Conservation (phyloP, 2,888 invertebrate species). For the Apamea anceps region DNA sequence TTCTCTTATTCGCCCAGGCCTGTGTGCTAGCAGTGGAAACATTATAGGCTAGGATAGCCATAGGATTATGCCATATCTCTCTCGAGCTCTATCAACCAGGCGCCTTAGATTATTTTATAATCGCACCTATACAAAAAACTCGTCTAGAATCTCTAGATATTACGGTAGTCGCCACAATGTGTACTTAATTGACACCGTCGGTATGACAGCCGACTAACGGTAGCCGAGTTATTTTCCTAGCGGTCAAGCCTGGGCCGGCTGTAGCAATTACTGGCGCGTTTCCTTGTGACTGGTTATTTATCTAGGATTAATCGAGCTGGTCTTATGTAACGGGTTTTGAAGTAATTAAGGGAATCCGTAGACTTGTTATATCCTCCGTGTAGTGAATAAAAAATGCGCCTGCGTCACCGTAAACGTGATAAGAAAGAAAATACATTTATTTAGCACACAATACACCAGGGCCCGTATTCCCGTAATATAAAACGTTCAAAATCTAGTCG, state of each 20-base stretch:
- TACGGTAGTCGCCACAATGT: constrained; percentile 48
- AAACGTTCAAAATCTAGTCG: too few relatives aligned
- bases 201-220: constrained; percentile 46
- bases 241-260: constrained; percentile 21
- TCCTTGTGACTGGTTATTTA: constrained; percentile 39
- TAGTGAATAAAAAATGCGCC: not conserved
- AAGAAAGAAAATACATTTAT: too few relatives aligned
- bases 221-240: constrained; percentile 49
- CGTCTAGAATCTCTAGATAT: constrained; percentile 22
- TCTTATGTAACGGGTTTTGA: constrained; percentile 20
- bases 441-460: too few relatives aligned
- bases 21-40: not conserved
- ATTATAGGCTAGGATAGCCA: not conserved
- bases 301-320: constrained; percentile 36
- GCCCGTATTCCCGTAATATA: too few relatives aligned
- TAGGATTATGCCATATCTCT: too few relatives aligned
- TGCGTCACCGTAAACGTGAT: too few relatives aligned
- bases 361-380: not conserved
- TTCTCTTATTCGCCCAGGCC: not conserved
- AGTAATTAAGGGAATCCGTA: not conserved
- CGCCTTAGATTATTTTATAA: constrained; percentile 1
- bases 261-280: constrained; percentile 32
- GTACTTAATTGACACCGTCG: constrained; percentile 41
- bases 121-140: constrained; percentile 27
- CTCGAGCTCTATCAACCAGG: too few relatives aligned